phyloP scores from a whole-genome alignment of 2,888 invertebrate genomes.

The Mythimna vitellina region DNA sequence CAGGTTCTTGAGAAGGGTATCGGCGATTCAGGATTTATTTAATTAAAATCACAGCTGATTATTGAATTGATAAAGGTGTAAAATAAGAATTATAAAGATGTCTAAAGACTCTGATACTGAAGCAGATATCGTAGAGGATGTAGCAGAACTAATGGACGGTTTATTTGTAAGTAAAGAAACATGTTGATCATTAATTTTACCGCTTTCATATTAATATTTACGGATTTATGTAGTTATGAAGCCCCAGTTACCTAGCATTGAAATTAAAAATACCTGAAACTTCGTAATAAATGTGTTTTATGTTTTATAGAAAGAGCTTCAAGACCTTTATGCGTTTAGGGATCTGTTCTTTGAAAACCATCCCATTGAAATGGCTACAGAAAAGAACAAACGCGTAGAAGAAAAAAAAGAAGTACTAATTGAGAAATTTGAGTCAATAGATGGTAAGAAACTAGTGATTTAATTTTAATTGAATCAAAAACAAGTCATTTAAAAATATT shows the following conservation, averaged over 20 bases:
- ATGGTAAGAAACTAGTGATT: slow-evolving; percentile 86
- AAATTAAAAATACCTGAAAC: neutral
- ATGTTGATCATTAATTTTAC: slow-evolving; percentile 19
- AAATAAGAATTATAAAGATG: slow-evolving; percentile 65
- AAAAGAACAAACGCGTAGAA: slow-evolving; percentile 92
- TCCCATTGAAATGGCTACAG: slow-evolving; percentile 92
- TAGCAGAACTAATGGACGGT: slow-evolving; percentile 76
- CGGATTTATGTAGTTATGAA: neutral
- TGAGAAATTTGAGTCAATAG: slow-evolving; percentile 92
- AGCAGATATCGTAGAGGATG: slow-evolving; percentile 75
- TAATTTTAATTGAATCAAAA: neutral
- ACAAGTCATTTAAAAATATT: neutral
- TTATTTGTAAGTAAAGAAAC: slow-evolving; percentile 73
- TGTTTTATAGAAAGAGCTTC: slow-evolving; percentile 91
- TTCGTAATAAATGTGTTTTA: too few relatives aligned
- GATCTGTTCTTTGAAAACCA: slow-evolving; percentile 95
- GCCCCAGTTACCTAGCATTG: neutral
- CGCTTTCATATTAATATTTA: neutral
- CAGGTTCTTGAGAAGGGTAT: neutral
- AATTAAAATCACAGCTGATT: slow-evolving; percentile 12
- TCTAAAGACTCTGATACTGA: slow-evolving; percentile 76
- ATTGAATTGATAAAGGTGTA: slow-evolving; percentile 15
- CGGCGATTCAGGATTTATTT: slow-evolving; percentile 6
- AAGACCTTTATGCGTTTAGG: slow-evolving; percentile 92
- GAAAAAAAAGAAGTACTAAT: slow-evolving; percentile 91